Evolutionary conservation across 2,113 vertebrate genomes (phyloP).

Genomic region (Vicugna pacos): DNA sequence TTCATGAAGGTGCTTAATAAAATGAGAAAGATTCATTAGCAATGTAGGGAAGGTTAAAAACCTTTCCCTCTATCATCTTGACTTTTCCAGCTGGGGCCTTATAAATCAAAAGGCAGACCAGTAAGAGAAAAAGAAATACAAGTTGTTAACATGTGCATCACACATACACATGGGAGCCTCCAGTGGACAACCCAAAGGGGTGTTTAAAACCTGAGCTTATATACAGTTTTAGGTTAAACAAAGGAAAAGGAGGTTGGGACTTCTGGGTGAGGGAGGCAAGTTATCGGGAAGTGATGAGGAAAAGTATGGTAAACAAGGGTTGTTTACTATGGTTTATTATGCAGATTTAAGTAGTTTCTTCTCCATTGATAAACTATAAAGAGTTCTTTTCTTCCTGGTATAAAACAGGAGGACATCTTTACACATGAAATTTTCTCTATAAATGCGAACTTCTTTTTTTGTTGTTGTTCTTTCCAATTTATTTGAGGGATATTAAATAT

Average conservation of each 20-base stretch:
- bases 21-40: neutral
- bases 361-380: neutral
- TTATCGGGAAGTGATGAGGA: neutral
- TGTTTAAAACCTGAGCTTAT: neutral
- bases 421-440: neutral
- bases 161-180: neutral
- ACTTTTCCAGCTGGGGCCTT: neutral
- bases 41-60: neutral
- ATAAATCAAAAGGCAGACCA: neutral
- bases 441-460: neutral
- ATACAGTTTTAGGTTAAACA: neutral
- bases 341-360: neutral
- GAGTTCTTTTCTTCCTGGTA: neutral
- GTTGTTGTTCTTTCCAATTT: conserved; percentile 62
- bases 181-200: neutral
- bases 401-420: neutral
- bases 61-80: neutral
- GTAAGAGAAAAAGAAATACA: neutral
- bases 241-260: neutral
- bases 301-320: neutral
- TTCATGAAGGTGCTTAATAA: neutral
- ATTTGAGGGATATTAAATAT: conserved; percentile 67
- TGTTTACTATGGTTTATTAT: neutral
- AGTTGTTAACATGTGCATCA: neutral
- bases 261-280: neutral